A percentile compares a stretch with the other conserved stretches of the same genome.
Evolutionary conservation across 2,888 invertebrate genomes (phyloP).

Genomic region (Silvanus unidentatus): DNA sequence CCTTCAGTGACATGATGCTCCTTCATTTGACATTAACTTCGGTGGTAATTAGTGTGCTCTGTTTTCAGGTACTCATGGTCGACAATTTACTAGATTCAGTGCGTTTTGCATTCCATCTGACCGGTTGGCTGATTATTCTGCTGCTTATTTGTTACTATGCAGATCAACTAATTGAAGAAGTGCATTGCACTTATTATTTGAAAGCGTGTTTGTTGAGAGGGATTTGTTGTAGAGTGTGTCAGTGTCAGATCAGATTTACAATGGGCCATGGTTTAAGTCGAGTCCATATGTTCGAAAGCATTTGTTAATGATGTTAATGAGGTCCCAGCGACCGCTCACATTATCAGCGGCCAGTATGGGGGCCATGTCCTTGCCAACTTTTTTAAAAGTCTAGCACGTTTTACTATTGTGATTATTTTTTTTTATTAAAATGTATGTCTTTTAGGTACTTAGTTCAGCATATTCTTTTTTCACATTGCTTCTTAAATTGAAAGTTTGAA

Average conservation of each 20-base stretch:
- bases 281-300: background rate
- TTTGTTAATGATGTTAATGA: background rate
- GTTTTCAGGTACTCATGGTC: conserved; percentile 25
- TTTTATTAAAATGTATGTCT: background rate
- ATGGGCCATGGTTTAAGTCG: background rate
- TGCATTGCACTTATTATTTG: conserved; percentile 11
- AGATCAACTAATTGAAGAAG: conserved; percentile 29
- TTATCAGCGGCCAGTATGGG: conserved; percentile 1
- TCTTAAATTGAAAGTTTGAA: conserved; percentile 19
- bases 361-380: background rate
- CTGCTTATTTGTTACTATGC: conserved; percentile 26
- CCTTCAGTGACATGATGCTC: conserved; percentile 26
- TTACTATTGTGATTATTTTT: background rate
- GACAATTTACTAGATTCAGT: conserved; percentile 21
- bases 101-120: conserved; percentile 24
- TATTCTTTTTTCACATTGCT: conserved; percentile 25
- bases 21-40: conserved; percentile 27
- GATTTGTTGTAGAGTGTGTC: too few species aligned
- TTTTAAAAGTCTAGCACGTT: conserved; percentile 1
- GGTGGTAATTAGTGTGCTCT: conserved; percentile 26
- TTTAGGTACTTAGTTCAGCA: conserved; percentile 23
- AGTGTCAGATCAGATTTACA: too few species aligned
- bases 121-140: conserved; percentile 27
- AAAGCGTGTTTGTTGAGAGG: conserved; percentile 19
- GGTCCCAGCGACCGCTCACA: background rate